phyloP scores from a whole-genome alignment of 1,140 invertebrate genomes.

The Oscheius sp. region DNA sequence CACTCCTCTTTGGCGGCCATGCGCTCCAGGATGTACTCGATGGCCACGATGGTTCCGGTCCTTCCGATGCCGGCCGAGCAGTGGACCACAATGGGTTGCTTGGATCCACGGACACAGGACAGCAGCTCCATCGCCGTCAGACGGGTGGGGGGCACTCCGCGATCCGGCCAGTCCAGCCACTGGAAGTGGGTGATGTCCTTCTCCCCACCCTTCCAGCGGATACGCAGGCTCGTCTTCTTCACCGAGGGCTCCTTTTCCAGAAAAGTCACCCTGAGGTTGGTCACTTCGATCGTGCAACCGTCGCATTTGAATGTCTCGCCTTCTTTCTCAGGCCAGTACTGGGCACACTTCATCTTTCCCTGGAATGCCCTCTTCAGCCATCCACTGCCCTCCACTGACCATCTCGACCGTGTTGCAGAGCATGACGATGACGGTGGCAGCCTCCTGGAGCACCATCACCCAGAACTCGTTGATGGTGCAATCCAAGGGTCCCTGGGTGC shows the following conservation, averaged over 20 bases:
- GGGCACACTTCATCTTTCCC: conserved; percentile 12
- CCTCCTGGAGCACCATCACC: conserved; percentile 64
- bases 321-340: conserved; percentile 10
- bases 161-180: conserved; percentile 37
- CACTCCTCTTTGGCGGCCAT: conserved; percentile 6
- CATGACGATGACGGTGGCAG: conserved; percentile 62
- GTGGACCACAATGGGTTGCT: conserved; percentile 30
- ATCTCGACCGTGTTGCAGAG: conserved; percentile 61
- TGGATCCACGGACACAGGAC: conserved; percentile 16
- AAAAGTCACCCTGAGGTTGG: not conserved
- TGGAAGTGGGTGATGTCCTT: conserved; percentile 16
- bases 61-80: conserved; percentile 43
- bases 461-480: conserved; percentile 64
- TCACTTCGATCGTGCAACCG: not conserved
- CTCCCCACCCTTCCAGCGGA: not conserved
- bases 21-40: conserved; percentile 22
- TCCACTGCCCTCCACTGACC: too few species aligned
- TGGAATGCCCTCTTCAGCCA: too few species aligned
- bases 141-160: conserved; percentile 27
- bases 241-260: not conserved
- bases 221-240: conserved; percentile 14
- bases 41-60: too few species aligned
- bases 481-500: conserved; percentile 39
- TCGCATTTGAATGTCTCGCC: not conserved
- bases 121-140: conserved; percentile 23